Base-by-base conservation (phyloP, 2,797 vertebrate genomes). In the Ciconia nigra region DNA sequence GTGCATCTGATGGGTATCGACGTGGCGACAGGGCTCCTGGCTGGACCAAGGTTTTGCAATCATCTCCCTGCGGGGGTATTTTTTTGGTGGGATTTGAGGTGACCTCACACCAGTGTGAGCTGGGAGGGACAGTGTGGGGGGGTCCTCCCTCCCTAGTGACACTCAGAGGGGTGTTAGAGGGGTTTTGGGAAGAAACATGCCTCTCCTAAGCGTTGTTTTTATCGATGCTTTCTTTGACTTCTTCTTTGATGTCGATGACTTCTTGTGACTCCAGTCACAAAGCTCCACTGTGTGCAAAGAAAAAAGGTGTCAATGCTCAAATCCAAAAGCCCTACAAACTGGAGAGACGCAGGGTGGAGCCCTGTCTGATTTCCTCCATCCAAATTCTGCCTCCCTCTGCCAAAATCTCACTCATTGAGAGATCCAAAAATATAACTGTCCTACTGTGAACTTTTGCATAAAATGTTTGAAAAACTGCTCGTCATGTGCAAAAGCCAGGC, bases 371-470 rank as follows among this genome's bases (percentile, higher is more conserved):
- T 91, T 19, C 52, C 55, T 74, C 65, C 69, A n/a, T 44, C 76
- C 70, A 90, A 67, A 90, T 29, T 49, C 76, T 92, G 49, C 58
- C 74, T 70, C 42, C 35, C 41, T 44, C 65, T 58, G 88, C 76
- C 85, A 85, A 70, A 67, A 54, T 57, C 71, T 49, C 42, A 33
- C 73, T 83, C 41, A 5, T 3, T 57, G 72, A 0, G 2, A 55
- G 55, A 70, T 20, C 96, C 90, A 94, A 90, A 95, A 94, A 87
- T 93, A 85, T 10, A 80, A 83, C 46, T 73, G 82, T 69, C 87
- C 85, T 83, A 3, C 93, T 70, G 71, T 73, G 82, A 93, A 95
- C 88, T 93, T 89, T 24, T 54, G 79, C 71, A 62, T 41, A 2
- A 65, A 80, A 21, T 3, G 13, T 42, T 55, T 3, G 5, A 61